Base-by-base conservation (phyloP, 2,113 vertebrate species). In the Nesogale talazaci region DNA sequence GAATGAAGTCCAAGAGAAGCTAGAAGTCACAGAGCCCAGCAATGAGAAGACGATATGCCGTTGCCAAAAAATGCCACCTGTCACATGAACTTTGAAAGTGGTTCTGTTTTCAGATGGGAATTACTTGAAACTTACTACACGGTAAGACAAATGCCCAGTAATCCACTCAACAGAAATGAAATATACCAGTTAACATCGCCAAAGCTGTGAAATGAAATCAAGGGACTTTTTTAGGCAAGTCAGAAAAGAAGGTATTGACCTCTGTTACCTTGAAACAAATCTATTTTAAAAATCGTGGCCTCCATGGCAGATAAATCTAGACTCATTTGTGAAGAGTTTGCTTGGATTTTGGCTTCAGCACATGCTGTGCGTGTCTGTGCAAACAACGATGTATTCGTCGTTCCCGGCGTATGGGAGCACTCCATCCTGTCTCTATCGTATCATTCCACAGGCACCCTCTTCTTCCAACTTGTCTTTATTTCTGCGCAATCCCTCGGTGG, bases 61-160 rank as follows among this genome's bases (percentile, higher is more conserved):
- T n/a, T 78, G 88, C 92, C 95, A 97, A 92, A 92, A 92, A 90
- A 96, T 8, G 76, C 88, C 77, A 96, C 79, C 91, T 96, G 95
- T 92, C 89, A 92, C n/a, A 57, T 46, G 92, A 92, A 75, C 81
- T n/a, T 74, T 85, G 90, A 72, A 93, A 29, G 52, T 87, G 40
- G 94, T 92, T 94, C 92, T 93, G 83, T 89, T 89, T 96, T 96
- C 83, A 90, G 77, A 90, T 75, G 23, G 72, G 69, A 89, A 93
- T 90, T 89, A 12, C 81, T 94, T 92, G 72, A 31, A 75, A 93
- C 14, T 85, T 78, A 86, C 56, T 82, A 38, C 17, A 52, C 46
- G 4, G 46, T 52, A 83, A 65, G 42, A 87, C 25, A 86, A 92
- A 93, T 75, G 83, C 11, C 22, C 74, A 80, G 65, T 83, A 79